These are phyloP conservation scores for Mimas tiliae DNA, from an alignment of 2,888 invertebrate species.

Conservation along the genomic window DNA sequence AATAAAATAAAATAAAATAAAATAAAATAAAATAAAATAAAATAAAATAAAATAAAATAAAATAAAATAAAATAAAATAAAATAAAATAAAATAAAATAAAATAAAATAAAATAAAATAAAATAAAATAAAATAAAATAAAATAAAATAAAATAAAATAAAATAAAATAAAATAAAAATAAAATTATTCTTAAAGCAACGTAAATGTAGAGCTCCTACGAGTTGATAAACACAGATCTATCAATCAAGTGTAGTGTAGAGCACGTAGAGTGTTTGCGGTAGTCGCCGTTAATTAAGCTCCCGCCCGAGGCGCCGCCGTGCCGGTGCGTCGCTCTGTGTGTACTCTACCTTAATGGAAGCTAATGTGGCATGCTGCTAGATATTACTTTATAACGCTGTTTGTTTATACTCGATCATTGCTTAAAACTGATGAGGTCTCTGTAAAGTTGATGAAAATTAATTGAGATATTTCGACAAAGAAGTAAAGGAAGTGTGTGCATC, in stretches of 20 bases:
- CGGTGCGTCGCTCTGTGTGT: neutral
- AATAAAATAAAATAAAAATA: too few relatives aligned
- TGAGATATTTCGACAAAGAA: neutral
- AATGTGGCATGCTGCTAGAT: slow-evolving; percentile 12
- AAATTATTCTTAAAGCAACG: neutral
- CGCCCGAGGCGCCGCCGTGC: slow-evolving; percentile 25
- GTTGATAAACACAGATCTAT: slow-evolving; percentile 9
- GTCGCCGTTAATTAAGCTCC: slow-evolving; percentile 19
- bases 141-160: too few relatives aligned
- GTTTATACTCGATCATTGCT: slow-evolving; percentile 12
- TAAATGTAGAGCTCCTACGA: neutral
- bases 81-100: too few relatives aligned
- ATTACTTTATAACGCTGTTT: slow-evolving; percentile 19
- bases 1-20: too few relatives aligned
- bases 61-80: too few relatives aligned
- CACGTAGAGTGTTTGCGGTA: slow-evolving; percentile 12
- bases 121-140: too few relatives aligned
- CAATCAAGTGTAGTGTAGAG: slow-evolving; percentile 21
- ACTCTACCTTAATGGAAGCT: slow-evolving; percentile 25
- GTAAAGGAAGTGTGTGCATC: neutral
- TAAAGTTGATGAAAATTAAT: neutral
- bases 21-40: too few relatives aligned
- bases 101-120: too few relatives aligned
- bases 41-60: too few relatives aligned
- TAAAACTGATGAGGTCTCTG: neutral